phyloP scores from a whole-genome alignment of 2,888 invertebrate species.

The Volucella zonaria region DNA sequence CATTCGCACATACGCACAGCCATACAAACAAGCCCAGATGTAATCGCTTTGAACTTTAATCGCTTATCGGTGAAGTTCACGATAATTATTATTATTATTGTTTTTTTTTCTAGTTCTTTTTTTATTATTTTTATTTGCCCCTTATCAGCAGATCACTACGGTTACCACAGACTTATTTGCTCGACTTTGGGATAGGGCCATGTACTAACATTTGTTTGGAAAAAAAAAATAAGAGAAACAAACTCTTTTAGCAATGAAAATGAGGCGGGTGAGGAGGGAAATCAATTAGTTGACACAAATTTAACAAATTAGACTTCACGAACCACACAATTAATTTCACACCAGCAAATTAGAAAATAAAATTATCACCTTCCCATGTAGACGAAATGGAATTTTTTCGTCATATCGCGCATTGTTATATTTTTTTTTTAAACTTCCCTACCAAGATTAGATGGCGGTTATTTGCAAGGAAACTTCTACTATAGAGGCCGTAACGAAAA shows the following conservation, averaged over 20 bases:
- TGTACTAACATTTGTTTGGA: background rate
- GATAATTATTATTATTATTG: conserved; percentile 40
- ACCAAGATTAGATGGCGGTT: conserved; percentile 32
- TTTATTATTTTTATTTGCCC: background rate
- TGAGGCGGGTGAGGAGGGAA: conserved; percentile 2
- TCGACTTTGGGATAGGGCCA: background rate
- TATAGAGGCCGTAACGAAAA: too few relatives aligned
- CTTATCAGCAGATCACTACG: conserved; percentile 30
- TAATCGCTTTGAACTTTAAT: conserved; percentile 60
- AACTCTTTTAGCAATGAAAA: conserved; percentile 9
- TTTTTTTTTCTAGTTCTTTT: conserved; percentile 2
- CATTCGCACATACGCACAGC: too few relatives aligned
- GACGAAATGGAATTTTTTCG: conserved; percentile 52
- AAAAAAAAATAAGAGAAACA: background rate
- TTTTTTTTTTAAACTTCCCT: background rate
- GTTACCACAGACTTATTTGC: conserved; percentile 7
- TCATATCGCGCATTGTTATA: conserved; percentile 40
- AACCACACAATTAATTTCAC: conserved; percentile 29
- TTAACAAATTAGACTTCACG: conserved; percentile 11
- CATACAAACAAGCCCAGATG: conserved; percentile 5
- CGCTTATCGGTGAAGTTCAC: conserved; percentile 71
- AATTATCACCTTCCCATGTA: conserved; percentile 62
- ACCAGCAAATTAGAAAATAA: conserved; percentile 29
- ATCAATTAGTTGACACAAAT: conserved; percentile 45
- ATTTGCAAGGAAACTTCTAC: conserved; percentile 8